Percentiles rank a stretch among this genome's conserved stretches.
phyloP scores from a whole-genome alignment of 2,113 vertebrate species.

The Apus apus region DNA sequence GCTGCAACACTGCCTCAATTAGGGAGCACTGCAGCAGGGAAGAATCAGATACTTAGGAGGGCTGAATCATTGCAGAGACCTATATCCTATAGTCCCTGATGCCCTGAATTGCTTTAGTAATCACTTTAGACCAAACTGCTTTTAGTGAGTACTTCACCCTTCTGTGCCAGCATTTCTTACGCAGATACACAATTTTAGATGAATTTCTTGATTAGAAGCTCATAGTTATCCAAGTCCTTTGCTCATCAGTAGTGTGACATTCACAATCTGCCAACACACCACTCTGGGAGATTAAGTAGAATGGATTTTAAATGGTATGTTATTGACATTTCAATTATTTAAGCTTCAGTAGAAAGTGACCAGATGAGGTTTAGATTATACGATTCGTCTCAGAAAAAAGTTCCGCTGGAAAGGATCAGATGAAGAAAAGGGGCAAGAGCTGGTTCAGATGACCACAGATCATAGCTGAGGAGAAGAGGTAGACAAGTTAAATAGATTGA shows the following conservation, averaged over 20 bases:
- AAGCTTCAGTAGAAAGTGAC: constrained; percentile 57
- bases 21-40: neutral
- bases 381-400: constrained; percentile 3
- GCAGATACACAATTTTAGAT: constrained; percentile 63
- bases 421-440: neutral
- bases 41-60: neutral
- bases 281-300: constrained; percentile 71
- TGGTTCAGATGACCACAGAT: neutral
- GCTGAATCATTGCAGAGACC: constrained; percentile 3
- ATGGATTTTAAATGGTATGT: constrained; percentile 67
- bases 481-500: neutral
- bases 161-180: constrained; percentile 54
- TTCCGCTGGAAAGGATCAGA: constrained; percentile 5
- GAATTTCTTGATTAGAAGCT: constrained; percentile 64
- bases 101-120: constrained; percentile 37
- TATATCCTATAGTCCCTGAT: neutral
- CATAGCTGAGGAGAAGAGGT: neutral
- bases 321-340: constrained; percentile 76
- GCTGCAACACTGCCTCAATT: neutral
- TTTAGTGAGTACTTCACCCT: constrained; percentile 25
- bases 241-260: constrained; percentile 69
- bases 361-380: constrained; percentile 62
- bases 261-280: constrained; percentile 71
- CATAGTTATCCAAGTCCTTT: constrained; percentile 66
- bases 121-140: constrained; percentile 42